These are phyloP conservation scores for Otolemur garnettii DNA, from an alignment of 2,113 vertebrate species.

Conservation along the genomic window DNA sequence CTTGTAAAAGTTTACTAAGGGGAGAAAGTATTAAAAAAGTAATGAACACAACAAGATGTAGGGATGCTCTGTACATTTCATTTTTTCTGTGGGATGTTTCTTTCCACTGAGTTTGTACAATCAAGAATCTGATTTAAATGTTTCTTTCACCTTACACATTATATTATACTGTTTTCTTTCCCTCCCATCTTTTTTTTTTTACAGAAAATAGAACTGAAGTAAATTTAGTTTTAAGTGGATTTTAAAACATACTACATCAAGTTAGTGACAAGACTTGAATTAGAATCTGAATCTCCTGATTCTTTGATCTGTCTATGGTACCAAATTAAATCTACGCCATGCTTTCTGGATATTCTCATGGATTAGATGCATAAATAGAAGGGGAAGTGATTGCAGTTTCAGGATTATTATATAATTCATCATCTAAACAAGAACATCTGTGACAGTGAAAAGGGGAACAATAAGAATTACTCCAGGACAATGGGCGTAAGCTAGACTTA, in stretches of 20 bases:
- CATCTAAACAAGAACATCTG: background rate
- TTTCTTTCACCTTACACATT: background rate
- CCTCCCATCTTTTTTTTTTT: background rate
- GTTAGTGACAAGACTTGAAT: background rate
- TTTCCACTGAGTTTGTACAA: background rate
- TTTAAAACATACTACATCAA: background rate
- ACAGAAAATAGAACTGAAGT: background rate
- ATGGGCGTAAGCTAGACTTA: background rate
- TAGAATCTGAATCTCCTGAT: slow-evolving; percentile 17
- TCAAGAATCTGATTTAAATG: background rate
- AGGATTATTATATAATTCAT: background rate
- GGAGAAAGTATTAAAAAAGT: background rate
- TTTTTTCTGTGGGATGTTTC: background rate
- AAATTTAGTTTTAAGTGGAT: background rate
- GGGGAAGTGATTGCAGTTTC: background rate
- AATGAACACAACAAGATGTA: background rate
- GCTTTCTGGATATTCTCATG: background rate
- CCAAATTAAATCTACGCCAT: background rate
- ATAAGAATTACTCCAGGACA: background rate
- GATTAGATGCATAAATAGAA: background rate
- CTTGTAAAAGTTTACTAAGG: slow-evolving; percentile 49
- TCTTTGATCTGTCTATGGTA: background rate
- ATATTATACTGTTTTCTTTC: background rate
- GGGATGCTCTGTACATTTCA: slow-evolving; percentile 23
- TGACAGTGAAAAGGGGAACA: background rate